These are phyloP conservation scores for Diadegma fenestrale DNA, from an alignment of 2,888 invertebrate species.

Conservation along the genomic window DNA sequence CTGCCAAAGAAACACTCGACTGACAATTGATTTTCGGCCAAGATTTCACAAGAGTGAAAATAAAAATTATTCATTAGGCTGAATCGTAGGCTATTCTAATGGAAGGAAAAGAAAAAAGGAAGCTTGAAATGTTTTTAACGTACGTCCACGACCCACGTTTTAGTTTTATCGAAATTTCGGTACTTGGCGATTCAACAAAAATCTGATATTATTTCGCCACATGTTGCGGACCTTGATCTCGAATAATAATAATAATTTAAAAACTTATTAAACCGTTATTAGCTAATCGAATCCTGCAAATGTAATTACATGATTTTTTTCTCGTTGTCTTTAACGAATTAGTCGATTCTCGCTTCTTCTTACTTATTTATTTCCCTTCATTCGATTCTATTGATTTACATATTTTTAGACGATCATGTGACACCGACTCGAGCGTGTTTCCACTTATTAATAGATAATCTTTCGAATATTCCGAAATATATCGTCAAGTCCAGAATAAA, in stretches of 20 bases:
- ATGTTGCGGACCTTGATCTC: background rate
- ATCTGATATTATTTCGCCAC: background rate
- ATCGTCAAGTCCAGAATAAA: background rate
- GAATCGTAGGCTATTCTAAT: conserved; percentile 68
- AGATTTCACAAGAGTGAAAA: background rate
- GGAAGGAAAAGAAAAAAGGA: conserved; percentile 17
- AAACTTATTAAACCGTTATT: background rate
- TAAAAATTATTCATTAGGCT: conserved; percentile 63
- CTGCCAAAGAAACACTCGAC: conserved; percentile 37
- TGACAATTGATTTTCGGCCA: background rate
- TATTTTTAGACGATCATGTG: background rate
- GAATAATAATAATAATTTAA: background rate
- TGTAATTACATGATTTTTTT: background rate
- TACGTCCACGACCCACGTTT: background rate
- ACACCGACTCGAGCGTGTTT: background rate
- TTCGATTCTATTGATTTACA: background rate
- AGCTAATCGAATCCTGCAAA: background rate
- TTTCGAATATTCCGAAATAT: background rate
- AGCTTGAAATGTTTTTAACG: background rate
- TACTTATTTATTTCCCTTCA: background rate
- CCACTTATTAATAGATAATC: background rate
- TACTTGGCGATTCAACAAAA: background rate
- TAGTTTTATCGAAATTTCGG: background rate
- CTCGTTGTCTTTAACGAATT: background rate
- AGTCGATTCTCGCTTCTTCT: background rate